Conservation (phyloP, 2,113 vertebrate species). For the Passer montanus region DNA sequence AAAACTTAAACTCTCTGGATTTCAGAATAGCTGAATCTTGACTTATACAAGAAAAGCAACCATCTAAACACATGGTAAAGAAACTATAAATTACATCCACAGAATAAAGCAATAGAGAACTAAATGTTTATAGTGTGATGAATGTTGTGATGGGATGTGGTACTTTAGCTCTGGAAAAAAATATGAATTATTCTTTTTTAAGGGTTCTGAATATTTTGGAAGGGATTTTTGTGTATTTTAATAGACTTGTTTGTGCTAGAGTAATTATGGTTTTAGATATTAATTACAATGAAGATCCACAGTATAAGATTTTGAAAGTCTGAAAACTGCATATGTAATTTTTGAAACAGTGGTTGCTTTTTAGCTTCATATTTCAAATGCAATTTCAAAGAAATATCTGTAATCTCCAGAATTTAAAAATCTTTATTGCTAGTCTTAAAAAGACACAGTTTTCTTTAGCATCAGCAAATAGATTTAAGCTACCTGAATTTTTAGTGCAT, state of each 20-base stretch:
- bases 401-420: constrained; percentile 24
- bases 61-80: neutral
- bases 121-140: neutral
- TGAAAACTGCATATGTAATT: neutral
- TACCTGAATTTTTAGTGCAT: constrained; percentile 7
- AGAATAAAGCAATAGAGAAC: neutral
- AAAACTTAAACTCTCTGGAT: neutral
- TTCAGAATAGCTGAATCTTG: neutral
- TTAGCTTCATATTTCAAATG: neutral
- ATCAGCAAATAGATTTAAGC: neutral
- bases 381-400: neutral
- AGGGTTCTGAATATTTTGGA: neutral
- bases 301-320: neutral
- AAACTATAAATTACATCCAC: neutral
- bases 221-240: neutral
- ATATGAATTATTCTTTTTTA: neutral
- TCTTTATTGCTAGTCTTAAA: neutral
- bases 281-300: neutral
- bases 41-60: neutral
- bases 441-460: neutral
- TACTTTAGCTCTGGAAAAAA: neutral
- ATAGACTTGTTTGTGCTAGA: neutral
- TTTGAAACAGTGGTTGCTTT: neutral
- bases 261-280: neutral
- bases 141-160: neutral